These are phyloP conservation scores for Andrena camellia DNA, from an alignment of 2,888 invertebrate species.

Conservation along the genomic window DNA sequence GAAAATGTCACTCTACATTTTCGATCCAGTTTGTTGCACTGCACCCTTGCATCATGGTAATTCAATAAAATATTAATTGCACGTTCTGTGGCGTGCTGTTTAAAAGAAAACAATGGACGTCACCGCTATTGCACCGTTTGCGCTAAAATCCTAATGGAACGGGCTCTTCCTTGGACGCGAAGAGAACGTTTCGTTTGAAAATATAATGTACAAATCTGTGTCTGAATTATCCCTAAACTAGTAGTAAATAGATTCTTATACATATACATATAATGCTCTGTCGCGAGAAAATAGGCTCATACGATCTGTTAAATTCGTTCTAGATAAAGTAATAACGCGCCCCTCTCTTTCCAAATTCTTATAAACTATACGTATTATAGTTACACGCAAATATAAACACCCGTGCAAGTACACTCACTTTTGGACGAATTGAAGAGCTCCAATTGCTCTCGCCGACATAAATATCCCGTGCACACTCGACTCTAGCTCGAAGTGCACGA, in stretches of 20 bases:
- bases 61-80: slow-evolving; percentile 8
- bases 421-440: slow-evolving; percentile 33
- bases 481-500: neutral
- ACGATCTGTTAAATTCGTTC: slow-evolving; percentile 27
- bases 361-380: slow-evolving; percentile 16
- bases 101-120: slow-evolving; percentile 4
- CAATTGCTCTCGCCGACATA: slow-evolving; percentile 4
- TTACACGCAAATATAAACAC: slow-evolving; percentile 4
- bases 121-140: slow-evolving; percentile 30
- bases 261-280: slow-evolving; percentile 8
- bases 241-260: slow-evolving; percentile 1
- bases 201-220: slow-evolving; percentile 38
- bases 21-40: slow-evolving; percentile 1
- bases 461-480: slow-evolving; percentile 3
- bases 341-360: neutral
- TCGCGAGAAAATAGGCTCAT: slow-evolving; percentile 16
- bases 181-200: slow-evolving; percentile 22
- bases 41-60: neutral
- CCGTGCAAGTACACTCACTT: slow-evolving; percentile 9
- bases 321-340: slow-evolving; percentile 38
- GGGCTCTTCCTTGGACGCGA: neutral
- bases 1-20: neutral
- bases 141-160: slow-evolving; percentile 21
- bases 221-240: slow-evolving; percentile 31
- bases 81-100: slow-evolving; percentile 6